A percentile compares a stretch with the other conserved stretches of the same genome.
These are phyloP conservation scores for Ischnus inquisitorius DNA, from an alignment of 2,888 invertebrate genomes.

Conservation along the genomic window DNA sequence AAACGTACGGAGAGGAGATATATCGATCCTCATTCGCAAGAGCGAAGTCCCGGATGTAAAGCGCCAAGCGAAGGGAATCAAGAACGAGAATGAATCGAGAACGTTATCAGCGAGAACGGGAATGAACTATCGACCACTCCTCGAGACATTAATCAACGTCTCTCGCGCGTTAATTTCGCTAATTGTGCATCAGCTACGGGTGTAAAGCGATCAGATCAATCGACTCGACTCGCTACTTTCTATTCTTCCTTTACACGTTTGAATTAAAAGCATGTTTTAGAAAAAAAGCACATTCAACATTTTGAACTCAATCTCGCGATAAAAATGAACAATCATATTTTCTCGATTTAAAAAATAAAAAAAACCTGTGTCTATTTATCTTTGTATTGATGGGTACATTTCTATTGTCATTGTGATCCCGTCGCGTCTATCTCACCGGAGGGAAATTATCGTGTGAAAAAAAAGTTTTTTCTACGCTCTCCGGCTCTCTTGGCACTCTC, in stretches of 20 bases:
- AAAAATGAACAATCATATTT: no score
- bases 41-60: conserved; percentile 36
- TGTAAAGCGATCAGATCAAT: neutral
- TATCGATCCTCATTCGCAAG: conserved; percentile 25
- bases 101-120: conserved; percentile 50
- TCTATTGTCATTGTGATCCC: no score
- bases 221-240: neutral
- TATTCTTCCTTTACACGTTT: neutral
- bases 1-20: neutral
- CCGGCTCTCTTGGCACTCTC: conserved; percentile 6
- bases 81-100: conserved; percentile 60
- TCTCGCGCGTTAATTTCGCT: conserved; percentile 75
- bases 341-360: no score
- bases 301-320: no score
- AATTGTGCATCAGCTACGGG: conserved; percentile 67
- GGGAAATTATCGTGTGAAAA: no score
- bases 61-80: conserved; percentile 23
- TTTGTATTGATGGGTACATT: no score
- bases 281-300: no score
- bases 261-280: no score
- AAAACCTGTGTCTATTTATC: no score
- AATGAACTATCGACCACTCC: conserved; percentile 52
- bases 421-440: no score
- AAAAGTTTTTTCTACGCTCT: neutral
- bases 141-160: conserved; percentile 74